Evolutionary conservation across 2,888 invertebrate genomes (phyloP).

Genomic region (Tachina grossa): DNA sequence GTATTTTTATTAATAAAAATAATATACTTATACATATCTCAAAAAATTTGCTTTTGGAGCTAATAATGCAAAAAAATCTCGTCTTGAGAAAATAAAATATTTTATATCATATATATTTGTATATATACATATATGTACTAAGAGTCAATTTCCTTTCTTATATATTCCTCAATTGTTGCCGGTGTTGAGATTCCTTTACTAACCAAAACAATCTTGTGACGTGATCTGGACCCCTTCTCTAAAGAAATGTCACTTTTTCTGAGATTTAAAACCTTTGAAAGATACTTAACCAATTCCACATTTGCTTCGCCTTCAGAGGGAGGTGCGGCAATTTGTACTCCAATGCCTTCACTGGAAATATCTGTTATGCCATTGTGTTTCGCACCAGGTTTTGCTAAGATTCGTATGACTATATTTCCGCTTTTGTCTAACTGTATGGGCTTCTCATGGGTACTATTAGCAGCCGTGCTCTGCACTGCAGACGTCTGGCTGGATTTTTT

Average conservation of each 20-base stretch:
- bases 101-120: too few species aligned
- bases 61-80: too few species aligned
- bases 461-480: neutral
- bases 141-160: slow-evolving; percentile 80
- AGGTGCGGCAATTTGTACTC: slow-evolving; percentile 91
- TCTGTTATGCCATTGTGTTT: slow-evolving; percentile 88
- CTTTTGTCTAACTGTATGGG: slow-evolving; percentile 84
- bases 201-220: slow-evolving; percentile 84
- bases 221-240: slow-evolving; percentile 86
- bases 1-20: neutral
- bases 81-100: too few species aligned
- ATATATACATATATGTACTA: slow-evolving; percentile 33
- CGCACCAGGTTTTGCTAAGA: slow-evolving; percentile 90
- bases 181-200: slow-evolving; percentile 82
- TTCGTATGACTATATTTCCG: slow-evolving; percentile 86
- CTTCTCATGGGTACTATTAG: slow-evolving; percentile 40
- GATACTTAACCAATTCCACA: slow-evolving; percentile 88
- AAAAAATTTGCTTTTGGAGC: too few species aligned
- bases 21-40: neutral
- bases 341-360: slow-evolving; percentile 86
- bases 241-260: slow-evolving; percentile 88
- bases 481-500: slow-evolving; percentile 69
- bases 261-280: slow-evolving; percentile 87
- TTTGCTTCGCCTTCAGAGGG: slow-evolving; percentile 93
- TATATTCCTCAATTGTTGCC: slow-evolving; percentile 82